These are phyloP conservation scores for Chionodraco myersi DNA, from an alignment of 2,113 vertebrate genomes.

Conservation along the genomic window DNA sequence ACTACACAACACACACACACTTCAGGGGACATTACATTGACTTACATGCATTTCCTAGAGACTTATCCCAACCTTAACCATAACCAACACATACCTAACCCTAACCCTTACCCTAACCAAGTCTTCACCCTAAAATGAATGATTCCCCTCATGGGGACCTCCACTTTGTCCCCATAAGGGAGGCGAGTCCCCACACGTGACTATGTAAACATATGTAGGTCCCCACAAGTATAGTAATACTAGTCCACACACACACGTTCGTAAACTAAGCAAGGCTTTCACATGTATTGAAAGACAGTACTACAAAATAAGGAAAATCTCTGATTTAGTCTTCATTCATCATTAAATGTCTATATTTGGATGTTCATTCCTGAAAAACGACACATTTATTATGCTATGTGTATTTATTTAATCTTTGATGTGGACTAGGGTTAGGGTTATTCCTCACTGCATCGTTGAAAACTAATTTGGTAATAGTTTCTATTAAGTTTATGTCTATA, in stretches of 20 bases:
- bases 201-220: too few species aligned
- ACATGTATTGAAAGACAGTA: background rate
- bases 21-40: too few species aligned
- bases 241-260: background rate
- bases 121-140: too few species aligned
- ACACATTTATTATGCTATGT: background rate
- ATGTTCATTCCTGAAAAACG: background rate
- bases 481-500: too few species aligned
- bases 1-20: constrained; percentile 8
- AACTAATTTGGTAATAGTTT: background rate
- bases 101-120: too few species aligned
- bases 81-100: too few species aligned
- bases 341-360: background rate
- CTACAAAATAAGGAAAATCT: constrained; percentile 8
- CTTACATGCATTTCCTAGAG: too few species aligned
- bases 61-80: too few species aligned
- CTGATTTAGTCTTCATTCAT: background rate
- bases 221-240: too few species aligned
- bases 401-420: background rate
- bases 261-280: background rate
- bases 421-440: background rate
- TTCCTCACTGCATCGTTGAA: background rate
- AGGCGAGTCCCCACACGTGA: too few species aligned
- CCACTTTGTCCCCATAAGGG: too few species aligned
- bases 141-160: too few species aligned